Percentiles rank a stretch among this genome's conserved stretches.
Conservation (phyloP, 1,140 invertebrate species). For the Oscheius sp. region DNA sequence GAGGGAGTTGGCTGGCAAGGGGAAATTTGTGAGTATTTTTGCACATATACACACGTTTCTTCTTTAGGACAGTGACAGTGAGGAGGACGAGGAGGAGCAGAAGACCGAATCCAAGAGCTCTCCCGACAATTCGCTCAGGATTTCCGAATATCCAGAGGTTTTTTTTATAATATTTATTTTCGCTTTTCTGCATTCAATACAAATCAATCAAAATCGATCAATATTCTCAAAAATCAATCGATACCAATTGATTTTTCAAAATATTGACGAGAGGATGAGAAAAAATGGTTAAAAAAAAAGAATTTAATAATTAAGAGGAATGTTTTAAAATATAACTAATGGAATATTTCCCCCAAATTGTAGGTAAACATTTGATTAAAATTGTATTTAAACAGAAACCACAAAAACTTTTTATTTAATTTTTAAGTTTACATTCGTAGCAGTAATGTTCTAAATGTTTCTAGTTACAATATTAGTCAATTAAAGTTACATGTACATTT, state of each 20-base stretch:
- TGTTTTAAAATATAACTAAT: too few species aligned
- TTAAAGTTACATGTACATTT: too few species aligned
- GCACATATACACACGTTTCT: background rate
- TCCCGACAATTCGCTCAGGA: background rate
- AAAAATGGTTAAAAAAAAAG: too few species aligned
- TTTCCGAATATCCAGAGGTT: background rate
- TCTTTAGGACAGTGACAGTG: constrained; percentile 15
- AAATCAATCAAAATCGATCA: background rate
- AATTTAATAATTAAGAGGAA: too few species aligned
- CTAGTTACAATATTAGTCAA: too few species aligned
- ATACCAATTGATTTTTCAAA: background rate
- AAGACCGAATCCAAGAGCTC: background rate
- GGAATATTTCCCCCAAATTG: too few species aligned
- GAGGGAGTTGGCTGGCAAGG: constrained; percentile 19
- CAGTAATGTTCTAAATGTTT: too few species aligned
- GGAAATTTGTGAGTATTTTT: constrained; percentile 24
- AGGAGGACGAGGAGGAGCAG: constrained; percentile 7
- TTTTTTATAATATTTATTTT: background rate
- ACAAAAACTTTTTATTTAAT: too few species aligned
- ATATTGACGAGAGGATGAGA: too few species aligned
- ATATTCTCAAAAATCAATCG: background rate
- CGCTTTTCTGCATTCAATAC: background rate
- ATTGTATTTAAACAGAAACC: too few species aligned
- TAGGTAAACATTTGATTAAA: too few species aligned
- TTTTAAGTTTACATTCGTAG: too few species aligned